A percentile compares a stretch with the other conserved stretches of the same genome.
These are phyloP conservation scores for Carassius auratus DNA, from an alignment of 2,113 vertebrate genomes.

Conservation along the genomic window DNA sequence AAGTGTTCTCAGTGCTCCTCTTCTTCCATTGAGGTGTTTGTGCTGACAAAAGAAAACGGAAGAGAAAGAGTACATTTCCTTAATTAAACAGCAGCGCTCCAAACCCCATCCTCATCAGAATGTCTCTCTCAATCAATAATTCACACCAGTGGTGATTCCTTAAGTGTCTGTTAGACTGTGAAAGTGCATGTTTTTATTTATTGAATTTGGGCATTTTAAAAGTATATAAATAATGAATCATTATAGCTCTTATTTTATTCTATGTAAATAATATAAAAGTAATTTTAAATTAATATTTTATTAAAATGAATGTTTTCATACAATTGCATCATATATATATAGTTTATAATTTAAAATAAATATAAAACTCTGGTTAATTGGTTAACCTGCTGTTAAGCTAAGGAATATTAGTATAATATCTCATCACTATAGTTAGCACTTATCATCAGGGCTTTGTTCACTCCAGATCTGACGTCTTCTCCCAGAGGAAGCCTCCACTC, in stretches of 20 bases:
- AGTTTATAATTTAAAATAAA: not conserved
- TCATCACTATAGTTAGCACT: not conserved
- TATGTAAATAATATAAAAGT: not conserved
- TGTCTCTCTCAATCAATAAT: conserved; percentile 48
- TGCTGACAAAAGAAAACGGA: conserved; percentile 66
- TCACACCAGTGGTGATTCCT: conserved; percentile 40
- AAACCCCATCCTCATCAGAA: conserved; percentile 49
- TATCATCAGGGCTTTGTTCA: not conserved
- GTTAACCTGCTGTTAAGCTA: not conserved
- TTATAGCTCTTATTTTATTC: not conserved
- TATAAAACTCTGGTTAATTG: not conserved
- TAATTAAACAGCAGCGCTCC: conserved; percentile 65
- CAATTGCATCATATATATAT: not conserved
- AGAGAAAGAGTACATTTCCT: conserved; percentile 59
- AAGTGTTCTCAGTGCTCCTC: conserved; percentile 55
- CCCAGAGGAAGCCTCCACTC: conserved; percentile 36
- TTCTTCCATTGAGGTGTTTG: conserved; percentile 58
- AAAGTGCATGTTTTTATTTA: conserved; percentile 22
- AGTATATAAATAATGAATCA: not conserved
- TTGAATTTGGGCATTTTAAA: not conserved
- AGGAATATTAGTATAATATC: conserved; percentile 20
- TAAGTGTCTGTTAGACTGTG: conserved; percentile 29
- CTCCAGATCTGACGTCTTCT: conserved; percentile 23
- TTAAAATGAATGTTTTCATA: not conserved
- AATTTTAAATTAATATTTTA: not conserved